phyloP scores from a whole-genome alignment of 2,113 vertebrate genomes.

The Polypterus senegalus region DNA sequence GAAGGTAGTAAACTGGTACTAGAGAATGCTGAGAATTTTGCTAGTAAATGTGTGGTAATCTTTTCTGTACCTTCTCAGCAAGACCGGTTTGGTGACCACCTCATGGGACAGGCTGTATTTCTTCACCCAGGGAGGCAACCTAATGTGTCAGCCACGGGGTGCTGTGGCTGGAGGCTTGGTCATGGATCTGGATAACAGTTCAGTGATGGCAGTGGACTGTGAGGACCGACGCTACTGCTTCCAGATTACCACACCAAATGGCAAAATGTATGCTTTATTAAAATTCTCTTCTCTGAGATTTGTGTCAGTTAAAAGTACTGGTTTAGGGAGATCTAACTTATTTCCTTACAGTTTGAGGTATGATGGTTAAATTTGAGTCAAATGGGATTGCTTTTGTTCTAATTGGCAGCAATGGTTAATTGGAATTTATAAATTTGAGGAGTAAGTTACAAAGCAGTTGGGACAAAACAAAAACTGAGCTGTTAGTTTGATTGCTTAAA shows the following conservation, averaged over 20 bases:
- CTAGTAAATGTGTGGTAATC: background rate
- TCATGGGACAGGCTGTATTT: slow-evolving; percentile 94
- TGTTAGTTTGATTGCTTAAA: no score
- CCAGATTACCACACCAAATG: slow-evolving; percentile 84
- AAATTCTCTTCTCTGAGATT: no score
- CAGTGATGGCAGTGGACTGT: slow-evolving; percentile 93
- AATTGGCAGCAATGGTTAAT: no score
- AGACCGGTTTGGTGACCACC: slow-evolving; percentile 91
- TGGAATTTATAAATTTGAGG: no score
- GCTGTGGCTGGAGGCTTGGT: slow-evolving; percentile 91
- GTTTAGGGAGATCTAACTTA: no score
- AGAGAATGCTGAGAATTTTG: no score
- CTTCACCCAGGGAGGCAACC: slow-evolving; percentile 96
- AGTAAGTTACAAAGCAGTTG: no score
- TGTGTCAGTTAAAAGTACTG: no score
- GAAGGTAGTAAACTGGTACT: slow-evolving; percentile 56
- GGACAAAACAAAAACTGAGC: no score
- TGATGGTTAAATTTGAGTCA: no score
- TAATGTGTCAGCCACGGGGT: slow-evolving; percentile 92
- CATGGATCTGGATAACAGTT: slow-evolving; percentile 96
- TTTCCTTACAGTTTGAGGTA: no score
- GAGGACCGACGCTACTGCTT: slow-evolving; percentile 95
- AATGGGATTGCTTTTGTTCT: no score
- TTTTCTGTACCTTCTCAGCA: slow-evolving; percentile 46
- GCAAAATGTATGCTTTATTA: slow-evolving; percentile 65